These are phyloP conservation scores for Gerosis bhagava DNA, from an alignment of 2,888 invertebrate genomes.

Conservation along the genomic window DNA sequence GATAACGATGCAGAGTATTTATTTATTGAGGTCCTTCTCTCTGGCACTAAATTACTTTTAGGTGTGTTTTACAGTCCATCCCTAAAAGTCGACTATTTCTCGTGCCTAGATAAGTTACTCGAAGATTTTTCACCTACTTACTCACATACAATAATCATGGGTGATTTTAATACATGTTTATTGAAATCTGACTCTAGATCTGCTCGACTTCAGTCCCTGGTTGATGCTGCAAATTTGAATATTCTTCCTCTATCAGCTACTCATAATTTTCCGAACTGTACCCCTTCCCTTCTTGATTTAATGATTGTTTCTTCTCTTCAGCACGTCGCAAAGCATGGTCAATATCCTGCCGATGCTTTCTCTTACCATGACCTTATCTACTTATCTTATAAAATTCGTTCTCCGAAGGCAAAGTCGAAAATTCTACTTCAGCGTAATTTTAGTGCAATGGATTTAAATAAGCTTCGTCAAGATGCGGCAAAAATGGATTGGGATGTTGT, in stretches of 20 bases:
- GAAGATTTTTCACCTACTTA: not conserved
- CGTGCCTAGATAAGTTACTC: not conserved
- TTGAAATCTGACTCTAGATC: not conserved
- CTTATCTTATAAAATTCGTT: too few relatives aligned
- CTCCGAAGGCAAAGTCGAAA: constrained; percentile 5
- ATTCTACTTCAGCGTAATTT: too few relatives aligned
- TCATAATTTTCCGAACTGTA: not conserved
- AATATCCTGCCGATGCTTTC: not conserved
- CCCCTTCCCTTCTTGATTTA: too few relatives aligned
- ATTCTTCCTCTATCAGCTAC: constrained; percentile 4
- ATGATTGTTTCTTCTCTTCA: not conserved
- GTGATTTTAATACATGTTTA: constrained; percentile 4
- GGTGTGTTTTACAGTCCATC: too few relatives aligned
- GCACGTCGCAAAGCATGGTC: constrained; percentile 2
- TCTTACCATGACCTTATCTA: too few relatives aligned
- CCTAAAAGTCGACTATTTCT: not conserved
- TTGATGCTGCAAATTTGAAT: not conserved
- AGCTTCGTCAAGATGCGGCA: too few relatives aligned
- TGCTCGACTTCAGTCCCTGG: not conserved
- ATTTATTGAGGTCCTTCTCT: not conserved
- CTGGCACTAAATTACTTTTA: not conserved
- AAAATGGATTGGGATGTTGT: not conserved
- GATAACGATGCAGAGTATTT: not conserved
- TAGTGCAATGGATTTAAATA: not conserved
- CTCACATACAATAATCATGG: not conserved